phyloP scores from a whole-genome alignment of 2,797 vertebrate species.

The Acanthurus tractus region DNA sequence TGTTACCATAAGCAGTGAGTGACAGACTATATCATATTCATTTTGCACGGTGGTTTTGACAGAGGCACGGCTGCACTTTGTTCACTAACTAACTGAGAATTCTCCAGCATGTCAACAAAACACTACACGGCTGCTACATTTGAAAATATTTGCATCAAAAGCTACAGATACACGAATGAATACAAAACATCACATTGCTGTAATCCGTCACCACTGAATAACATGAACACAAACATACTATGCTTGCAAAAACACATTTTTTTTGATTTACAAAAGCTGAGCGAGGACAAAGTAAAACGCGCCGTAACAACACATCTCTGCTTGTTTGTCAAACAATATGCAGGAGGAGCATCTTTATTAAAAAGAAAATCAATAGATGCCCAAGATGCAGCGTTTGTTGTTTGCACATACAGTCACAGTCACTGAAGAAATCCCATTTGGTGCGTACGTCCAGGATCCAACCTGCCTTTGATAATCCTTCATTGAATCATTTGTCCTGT shows the following conservation, averaged over 20 bases:
- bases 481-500: conserved; percentile 48
- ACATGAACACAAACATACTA: conserved; percentile 15
- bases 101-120: conserved; percentile 29
- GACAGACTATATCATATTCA: conserved; percentile 56
- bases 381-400: conserved; percentile 39
- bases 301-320: conserved; percentile 13
- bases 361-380: conserved; percentile 28
- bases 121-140: conserved; percentile 22
- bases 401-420: conserved; percentile 47
- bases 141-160: conserved; percentile 23
- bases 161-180: conserved; percentile 27
- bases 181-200: conserved; percentile 24
- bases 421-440: conserved; percentile 58
- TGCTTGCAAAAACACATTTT: conserved; percentile 25
- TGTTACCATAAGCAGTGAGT: conserved; percentile 54
- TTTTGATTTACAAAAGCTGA: conserved; percentile 45
- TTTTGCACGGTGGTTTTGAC: conserved; percentile 47
- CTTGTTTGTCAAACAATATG: conserved; percentile 33
- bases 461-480: conserved; percentile 61
- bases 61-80: conserved; percentile 22
- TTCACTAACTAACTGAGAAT: conserved; percentile 33
- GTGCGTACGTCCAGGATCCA: conserved; percentile 29
- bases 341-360: conserved; percentile 35
- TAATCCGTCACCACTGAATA: conserved; percentile 36
- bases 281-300: neutral